A percentile compares a stretch with the other conserved stretches of the same genome.
phyloP scores from a whole-genome alignment of 2,113 vertebrate genomes.

The Phrynosoma platyrhinos region DNA sequence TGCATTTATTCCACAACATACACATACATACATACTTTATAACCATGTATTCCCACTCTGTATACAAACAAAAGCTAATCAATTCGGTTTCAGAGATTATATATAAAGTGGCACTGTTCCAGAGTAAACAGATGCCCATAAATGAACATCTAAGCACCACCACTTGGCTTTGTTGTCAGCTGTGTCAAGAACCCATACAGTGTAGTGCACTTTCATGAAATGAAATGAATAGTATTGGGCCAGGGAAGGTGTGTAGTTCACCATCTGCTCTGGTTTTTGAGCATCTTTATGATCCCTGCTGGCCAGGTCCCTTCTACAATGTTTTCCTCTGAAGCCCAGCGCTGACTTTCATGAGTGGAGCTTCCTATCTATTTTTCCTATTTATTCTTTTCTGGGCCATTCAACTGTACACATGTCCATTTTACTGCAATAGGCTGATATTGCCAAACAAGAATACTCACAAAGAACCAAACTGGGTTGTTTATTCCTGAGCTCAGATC shows the following conservation, averaged over 20 bases:
- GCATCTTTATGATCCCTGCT: background rate
- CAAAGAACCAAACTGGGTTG: background rate
- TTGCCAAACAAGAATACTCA: no score
- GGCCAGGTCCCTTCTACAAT: background rate
- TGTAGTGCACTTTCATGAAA: background rate
- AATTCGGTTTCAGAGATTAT: slow-evolving; percentile 47
- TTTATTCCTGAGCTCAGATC: background rate
- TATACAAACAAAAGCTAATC: slow-evolving; percentile 35
- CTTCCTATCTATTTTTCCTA: background rate
- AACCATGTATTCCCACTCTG: slow-evolving; percentile 43
- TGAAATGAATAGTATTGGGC: background rate
- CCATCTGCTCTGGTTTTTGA: background rate
- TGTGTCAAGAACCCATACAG: background rate
- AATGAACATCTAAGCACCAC: slow-evolving; percentile 42
- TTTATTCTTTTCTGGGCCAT: background rate
- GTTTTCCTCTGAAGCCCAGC: background rate
- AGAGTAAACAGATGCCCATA: slow-evolving; percentile 25
- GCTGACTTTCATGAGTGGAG: background rate
- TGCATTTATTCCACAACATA: background rate
- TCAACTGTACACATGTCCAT: background rate
- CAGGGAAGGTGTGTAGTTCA: background rate
- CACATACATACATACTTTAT: slow-evolving; percentile 36
- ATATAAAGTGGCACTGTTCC: slow-evolving; percentile 44
- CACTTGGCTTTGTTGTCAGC: background rate
- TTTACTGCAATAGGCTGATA: background rate